Evolutionary conservation across 2,888 invertebrate genomes (phyloP), one percentile per base, ranked within the genome.

Genomic region (Autographa pulchrina): DNA sequence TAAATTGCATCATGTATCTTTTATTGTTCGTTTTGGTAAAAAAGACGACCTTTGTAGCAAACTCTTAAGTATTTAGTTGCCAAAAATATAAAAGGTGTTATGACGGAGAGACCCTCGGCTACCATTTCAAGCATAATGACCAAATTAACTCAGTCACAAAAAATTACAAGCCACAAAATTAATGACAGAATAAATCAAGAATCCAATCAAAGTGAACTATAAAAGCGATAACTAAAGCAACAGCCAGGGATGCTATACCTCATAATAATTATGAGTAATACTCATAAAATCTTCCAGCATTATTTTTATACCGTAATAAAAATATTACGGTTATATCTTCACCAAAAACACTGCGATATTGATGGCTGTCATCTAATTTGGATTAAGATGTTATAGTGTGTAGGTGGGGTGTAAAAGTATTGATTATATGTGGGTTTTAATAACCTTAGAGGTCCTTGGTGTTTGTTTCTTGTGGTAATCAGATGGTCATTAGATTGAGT

Each of bases 241-340:
- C n/a, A 48, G 43, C 18, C 62, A 56, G 52, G 48, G 76, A 76
- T 78, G 71, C 77, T 74, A 80, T 83, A 79, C 80, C 85, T 86
- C 87, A 86, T 91, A 89, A 92, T 92, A 89, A 92, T 92, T 92
- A 92, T 84, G 88, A 89, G 88, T 85, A 90, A 90, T 88, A 80
- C 78, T 79, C 89, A 84, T 89, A 89, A 91, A 92, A 86, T 88
- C 75, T 41, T 63, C 16, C 77, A 69, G 85, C 84, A 89, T 92
- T 89, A 92, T 92, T 92, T 92, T 92, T 92, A 92, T 88, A 85
- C 43, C 86, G 68, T 82, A 87, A 86, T 92, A 90, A 91, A 89
- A 86, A 86, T 84, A 83, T 85, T 84, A 88, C 73, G 81, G 78
- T 64, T 61, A 62, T 73, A 70, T 77, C 72, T 80, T 77, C 80